Evolutionary conservation across 2,888 invertebrate genomes (phyloP).

Genomic region (Resseliella maxima): DNA sequence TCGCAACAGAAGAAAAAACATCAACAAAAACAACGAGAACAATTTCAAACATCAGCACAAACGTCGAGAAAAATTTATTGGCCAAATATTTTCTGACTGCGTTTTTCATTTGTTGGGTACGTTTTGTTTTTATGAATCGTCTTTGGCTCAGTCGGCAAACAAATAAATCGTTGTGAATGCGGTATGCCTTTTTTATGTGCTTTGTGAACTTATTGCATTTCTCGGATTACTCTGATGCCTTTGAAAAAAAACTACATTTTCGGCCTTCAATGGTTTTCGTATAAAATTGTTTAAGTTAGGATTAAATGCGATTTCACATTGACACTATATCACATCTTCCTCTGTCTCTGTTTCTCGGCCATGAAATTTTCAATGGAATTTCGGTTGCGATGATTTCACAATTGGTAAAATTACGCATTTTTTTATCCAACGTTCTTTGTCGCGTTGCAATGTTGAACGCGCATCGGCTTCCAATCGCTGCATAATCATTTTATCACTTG

Average conservation of each 20-base stretch:
- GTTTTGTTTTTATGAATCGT: background rate
- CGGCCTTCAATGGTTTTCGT: constrained; percentile 1
- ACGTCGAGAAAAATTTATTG: constrained; percentile 51
- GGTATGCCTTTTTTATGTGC: constrained; percentile 32
- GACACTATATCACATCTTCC: constrained; percentile 3
- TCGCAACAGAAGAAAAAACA: background rate
- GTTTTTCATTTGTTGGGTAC: background rate
- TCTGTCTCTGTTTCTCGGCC: too few relatives aligned
- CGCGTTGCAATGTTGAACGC: too few relatives aligned
- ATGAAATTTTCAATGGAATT: background rate
- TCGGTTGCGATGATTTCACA: background rate
- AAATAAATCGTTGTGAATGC: constrained; percentile 44
- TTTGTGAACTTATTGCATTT: constrained; percentile 35
- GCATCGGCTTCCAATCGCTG: background rate
- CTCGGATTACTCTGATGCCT: constrained; percentile 17
- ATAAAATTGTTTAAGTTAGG: background rate
- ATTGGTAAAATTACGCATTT: background rate
- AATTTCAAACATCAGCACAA: constrained; percentile 39
- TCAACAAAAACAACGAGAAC: background rate
- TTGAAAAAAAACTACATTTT: background rate
- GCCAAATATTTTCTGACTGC: constrained; percentile 47
- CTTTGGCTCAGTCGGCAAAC: background rate
- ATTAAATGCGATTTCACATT: background rate
- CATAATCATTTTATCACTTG: constrained; percentile 51
- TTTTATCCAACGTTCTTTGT: too few relatives aligned